Evolutionary conservation across 2,113 vertebrate species (phyloP).

Genomic region (Microcebus jonahi): DNA sequence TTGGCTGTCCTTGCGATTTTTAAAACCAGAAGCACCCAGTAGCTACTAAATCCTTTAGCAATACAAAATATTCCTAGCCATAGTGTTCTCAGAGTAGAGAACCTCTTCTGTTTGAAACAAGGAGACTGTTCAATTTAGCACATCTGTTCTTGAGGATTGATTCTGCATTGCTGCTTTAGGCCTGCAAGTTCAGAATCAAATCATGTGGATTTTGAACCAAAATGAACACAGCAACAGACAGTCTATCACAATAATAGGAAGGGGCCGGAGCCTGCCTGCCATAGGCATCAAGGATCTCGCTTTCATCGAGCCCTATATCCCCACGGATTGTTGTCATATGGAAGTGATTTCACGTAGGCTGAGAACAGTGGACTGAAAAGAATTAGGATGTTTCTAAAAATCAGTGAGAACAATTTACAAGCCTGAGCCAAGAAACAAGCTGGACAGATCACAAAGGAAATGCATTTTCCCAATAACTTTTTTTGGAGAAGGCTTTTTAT

Average conservation of each 20-base stretch:
- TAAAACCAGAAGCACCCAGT: neutral
- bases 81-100: neutral
- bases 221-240: neutral
- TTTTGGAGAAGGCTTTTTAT: neutral
- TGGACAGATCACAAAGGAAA: constrained; percentile 20
- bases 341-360: neutral
- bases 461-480: neutral
- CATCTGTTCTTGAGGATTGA: neutral
- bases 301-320: neutral
- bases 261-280: neutral
- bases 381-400: constrained; percentile 30
- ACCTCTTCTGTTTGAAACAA: neutral
- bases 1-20: neutral
- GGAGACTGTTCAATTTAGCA: neutral
- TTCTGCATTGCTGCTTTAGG: neutral
- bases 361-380: neutral
- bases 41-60: neutral
- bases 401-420: neutral
- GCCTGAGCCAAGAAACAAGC: neutral
- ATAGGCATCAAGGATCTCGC: neutral
- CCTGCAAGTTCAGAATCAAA: neutral
- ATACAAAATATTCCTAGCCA: neutral
- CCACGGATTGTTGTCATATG: neutral
- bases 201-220: neutral
- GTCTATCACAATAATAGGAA: neutral